phyloP scores from a whole-genome alignment of 2,113 vertebrate genomes.

The Rhinoderma darwinii region DNA sequence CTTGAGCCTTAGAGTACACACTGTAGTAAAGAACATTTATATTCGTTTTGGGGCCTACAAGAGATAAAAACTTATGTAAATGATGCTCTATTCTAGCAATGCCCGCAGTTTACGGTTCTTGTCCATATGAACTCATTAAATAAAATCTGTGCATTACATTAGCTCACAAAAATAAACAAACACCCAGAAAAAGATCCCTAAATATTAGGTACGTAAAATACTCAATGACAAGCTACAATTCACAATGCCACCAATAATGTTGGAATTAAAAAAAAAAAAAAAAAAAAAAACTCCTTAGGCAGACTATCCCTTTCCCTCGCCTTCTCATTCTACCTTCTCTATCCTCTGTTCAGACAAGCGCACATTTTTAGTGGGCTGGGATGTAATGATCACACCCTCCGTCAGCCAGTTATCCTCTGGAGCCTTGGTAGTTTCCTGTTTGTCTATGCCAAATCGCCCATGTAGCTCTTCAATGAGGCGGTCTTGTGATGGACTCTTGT shows the following conservation, averaged over 20 bases:
- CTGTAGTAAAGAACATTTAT: too few relatives aligned
- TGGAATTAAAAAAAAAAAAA: not conserved
- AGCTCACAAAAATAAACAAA: not conserved
- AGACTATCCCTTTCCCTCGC: not conserved
- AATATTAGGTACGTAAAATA: not conserved
- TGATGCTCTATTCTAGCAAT: too few relatives aligned
- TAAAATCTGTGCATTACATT: not conserved
- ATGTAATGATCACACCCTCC: constrained; percentile 83
- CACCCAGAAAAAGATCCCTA: not conserved
- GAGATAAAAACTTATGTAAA: too few relatives aligned
- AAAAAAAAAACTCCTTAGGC: constrained; percentile 31
- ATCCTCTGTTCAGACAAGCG: constrained; percentile 72
- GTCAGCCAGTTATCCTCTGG: constrained; percentile 86
- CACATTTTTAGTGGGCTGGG: constrained; percentile 79
- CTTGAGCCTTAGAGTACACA: too few relatives aligned
- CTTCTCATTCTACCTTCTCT: constrained; percentile 82
- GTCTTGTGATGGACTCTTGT: constrained; percentile 91
- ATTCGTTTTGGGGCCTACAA: too few relatives aligned
- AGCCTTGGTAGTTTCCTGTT: constrained; percentile 74
- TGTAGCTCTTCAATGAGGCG: constrained; percentile 89
- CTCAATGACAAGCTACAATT: not conserved
- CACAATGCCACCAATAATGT: not conserved
- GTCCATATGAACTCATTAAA: not conserved
- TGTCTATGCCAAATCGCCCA: constrained; percentile 86
- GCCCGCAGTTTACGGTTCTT: not conserved